These are phyloP conservation scores for Oryzias sinensis DNA, from an alignment of 2,797 vertebrate species.

Conservation along the genomic window DNA sequence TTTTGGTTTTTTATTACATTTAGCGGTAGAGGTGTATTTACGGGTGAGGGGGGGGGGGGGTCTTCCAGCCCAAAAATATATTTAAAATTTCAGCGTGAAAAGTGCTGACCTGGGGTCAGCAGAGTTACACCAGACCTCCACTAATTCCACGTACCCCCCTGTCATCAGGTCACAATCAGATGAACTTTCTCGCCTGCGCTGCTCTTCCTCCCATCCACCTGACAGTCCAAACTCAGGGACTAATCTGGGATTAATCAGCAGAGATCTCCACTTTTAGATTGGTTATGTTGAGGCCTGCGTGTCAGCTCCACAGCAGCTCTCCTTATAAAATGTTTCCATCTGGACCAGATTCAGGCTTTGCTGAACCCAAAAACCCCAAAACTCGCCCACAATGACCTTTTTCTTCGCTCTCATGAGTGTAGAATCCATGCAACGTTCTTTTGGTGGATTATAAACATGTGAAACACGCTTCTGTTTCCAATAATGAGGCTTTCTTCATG, in stretches of 20 bases:
- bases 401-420: no score
- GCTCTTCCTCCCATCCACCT: constrained; percentile 25
- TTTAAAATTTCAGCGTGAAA: not conserved
- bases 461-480: no score
- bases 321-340: not conserved
- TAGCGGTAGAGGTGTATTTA: no score
- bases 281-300: constrained; percentile 51
- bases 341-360: not conserved
- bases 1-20: no score
- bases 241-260: constrained; percentile 67
- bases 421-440: no score
- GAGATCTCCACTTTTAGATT: constrained; percentile 64
- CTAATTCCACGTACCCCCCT: constrained; percentile 1
- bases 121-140: constrained; percentile 11
- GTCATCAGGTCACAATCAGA: constrained; percentile 16
- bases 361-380: not conserved
- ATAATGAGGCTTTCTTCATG: no score
- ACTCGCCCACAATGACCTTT: no score
- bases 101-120: constrained; percentile 5
- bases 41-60: no score
- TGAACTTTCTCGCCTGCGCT: constrained; percentile 3
- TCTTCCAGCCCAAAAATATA: no score
- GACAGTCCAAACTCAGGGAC: constrained; percentile 48
- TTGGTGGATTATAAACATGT: no score
- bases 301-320: constrained; percentile 33